Evolutionary conservation across 1,140 invertebrate genomes (phyloP).

Genomic region (Spodoptera litura): DNA sequence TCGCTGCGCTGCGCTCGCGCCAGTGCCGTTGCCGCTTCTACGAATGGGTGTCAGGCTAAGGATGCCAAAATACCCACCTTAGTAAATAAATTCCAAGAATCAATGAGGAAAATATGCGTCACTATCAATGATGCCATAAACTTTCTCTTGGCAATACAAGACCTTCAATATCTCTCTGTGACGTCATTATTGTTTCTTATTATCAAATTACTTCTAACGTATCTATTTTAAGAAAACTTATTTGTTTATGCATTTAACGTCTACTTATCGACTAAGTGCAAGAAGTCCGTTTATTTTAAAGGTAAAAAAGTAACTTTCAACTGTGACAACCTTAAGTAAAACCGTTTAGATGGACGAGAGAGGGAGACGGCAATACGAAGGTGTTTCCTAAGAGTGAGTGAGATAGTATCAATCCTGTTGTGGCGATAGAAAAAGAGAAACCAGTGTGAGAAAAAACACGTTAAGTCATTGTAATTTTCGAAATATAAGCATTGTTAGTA

Average conservation of each 20-base stretch:
- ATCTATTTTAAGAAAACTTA: too few relatives aligned
- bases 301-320: slow-evolving; percentile 5
- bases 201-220: neutral
- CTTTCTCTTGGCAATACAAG: neutral
- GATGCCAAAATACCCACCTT: slow-evolving; percentile 44
- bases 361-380: slow-evolving; percentile 27
- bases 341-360: slow-evolving; percentile 46
- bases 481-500: slow-evolving; percentile 36
- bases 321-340: slow-evolving; percentile 45
- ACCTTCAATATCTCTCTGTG: slow-evolving; percentile 3
- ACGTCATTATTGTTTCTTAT: neutral
- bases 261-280: neutral
- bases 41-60: slow-evolving; percentile 50
- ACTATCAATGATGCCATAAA: neutral
- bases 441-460: slow-evolving; percentile 46
- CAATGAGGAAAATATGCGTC: slow-evolving; percentile 13
- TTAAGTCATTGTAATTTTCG: slow-evolving; percentile 38
- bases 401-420: slow-evolving; percentile 49
- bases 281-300: slow-evolving; percentile 13
- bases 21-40: slow-evolving; percentile 50
- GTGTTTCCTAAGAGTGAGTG: slow-evolving; percentile 30
- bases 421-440: slow-evolving; percentile 45
- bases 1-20: slow-evolving; percentile 47
- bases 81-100: neutral
- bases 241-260: neutral